Evolutionary conservation across 2,888 invertebrate genomes (phyloP).

Genomic region (Pemphredon lugubris): DNA sequence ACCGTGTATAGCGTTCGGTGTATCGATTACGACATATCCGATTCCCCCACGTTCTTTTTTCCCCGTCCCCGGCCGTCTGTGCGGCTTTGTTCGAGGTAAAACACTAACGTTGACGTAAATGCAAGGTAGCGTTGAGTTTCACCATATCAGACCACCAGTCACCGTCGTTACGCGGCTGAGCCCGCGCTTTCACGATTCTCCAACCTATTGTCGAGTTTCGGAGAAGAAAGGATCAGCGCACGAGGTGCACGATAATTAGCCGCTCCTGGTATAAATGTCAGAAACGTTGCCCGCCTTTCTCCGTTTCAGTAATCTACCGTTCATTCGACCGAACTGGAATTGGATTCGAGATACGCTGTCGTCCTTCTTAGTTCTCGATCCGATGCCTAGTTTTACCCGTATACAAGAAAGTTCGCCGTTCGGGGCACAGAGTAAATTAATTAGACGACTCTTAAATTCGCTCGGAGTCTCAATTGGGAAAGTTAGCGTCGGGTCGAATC

Average conservation of each 20-base stretch:
- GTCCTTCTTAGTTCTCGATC: too few species aligned
- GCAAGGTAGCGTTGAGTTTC: slow-evolving; percentile 50
- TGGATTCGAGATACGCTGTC: too few species aligned
- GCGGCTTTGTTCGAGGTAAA: slow-evolving; percentile 49
- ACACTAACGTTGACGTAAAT: slow-evolving; percentile 58
- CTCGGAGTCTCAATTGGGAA: too few species aligned
- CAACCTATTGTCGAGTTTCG: slow-evolving; percentile 47
- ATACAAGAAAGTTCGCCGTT: too few species aligned
- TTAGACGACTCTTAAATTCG: too few species aligned
- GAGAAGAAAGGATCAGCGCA: slow-evolving; percentile 45
- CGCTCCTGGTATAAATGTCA: slow-evolving; percentile 56
- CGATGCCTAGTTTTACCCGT: too few species aligned
- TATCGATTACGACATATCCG: slow-evolving; percentile 57
- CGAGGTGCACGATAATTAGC: slow-evolving; percentile 51
- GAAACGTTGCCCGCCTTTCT: background rate
- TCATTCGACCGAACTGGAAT: too few species aligned
- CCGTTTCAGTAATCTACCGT: background rate
- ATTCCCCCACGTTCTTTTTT: slow-evolving; percentile 53
- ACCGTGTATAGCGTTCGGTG: slow-evolving; percentile 37
- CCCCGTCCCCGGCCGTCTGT: slow-evolving; percentile 32
- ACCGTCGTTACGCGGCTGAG: slow-evolving; percentile 40
- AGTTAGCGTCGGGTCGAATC: too few species aligned
- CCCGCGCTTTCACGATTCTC: slow-evolving; percentile 40
- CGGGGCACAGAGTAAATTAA: too few species aligned
- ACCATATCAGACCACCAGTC: slow-evolving; percentile 34